phyloP scores from a whole-genome alignment of 2,888 invertebrate species.

The Agriotes lineatus region DNA sequence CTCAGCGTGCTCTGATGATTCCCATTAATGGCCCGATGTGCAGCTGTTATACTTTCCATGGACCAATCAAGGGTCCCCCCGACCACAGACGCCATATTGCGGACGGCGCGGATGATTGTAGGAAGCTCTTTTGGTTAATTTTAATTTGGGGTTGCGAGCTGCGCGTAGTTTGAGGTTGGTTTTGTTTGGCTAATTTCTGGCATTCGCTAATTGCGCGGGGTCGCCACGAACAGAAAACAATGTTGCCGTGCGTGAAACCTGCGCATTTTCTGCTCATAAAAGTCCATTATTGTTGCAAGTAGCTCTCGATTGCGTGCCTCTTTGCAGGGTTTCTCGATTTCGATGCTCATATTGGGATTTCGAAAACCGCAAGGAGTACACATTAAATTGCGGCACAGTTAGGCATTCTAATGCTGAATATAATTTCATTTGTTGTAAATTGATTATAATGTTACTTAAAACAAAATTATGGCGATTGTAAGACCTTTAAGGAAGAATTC shows the following conservation, averaged over 20 bases:
- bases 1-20: slow-evolving; percentile 61
- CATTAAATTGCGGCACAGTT: too few species aligned
- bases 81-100: slow-evolving; percentile 62
- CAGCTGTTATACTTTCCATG: slow-evolving; percentile 65
- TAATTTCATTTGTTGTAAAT: too few species aligned
- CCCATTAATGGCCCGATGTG: slow-evolving; percentile 64
- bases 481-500: too few species aligned
- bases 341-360: too few species aligned
- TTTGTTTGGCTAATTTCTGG: slow-evolving; percentile 29
- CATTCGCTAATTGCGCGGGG: slow-evolving; percentile 10
- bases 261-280: slow-evolving; percentile 21
- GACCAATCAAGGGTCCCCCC: slow-evolving; percentile 62
- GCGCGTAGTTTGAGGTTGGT: slow-evolving; percentile 38
- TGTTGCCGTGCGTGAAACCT: slow-evolving; percentile 16
- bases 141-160: slow-evolving; percentile 56
- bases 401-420: too few species aligned
- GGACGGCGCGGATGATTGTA: slow-evolving; percentile 52
- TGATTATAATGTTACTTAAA: too few species aligned
- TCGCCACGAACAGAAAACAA: slow-evolving; percentile 16
- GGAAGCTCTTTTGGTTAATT: slow-evolving; percentile 51
- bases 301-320: slow-evolving; percentile 24
- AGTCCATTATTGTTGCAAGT: slow-evolving; percentile 25
- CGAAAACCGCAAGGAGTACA: too few species aligned
- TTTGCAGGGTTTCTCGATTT: too few species aligned
- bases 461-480: too few species aligned